A percentile compares a stretch with the other conserved stretches of the same genome.
Conservation (phyloP, 1,140 invertebrate species). For the Drosophila littoralis region DNA sequence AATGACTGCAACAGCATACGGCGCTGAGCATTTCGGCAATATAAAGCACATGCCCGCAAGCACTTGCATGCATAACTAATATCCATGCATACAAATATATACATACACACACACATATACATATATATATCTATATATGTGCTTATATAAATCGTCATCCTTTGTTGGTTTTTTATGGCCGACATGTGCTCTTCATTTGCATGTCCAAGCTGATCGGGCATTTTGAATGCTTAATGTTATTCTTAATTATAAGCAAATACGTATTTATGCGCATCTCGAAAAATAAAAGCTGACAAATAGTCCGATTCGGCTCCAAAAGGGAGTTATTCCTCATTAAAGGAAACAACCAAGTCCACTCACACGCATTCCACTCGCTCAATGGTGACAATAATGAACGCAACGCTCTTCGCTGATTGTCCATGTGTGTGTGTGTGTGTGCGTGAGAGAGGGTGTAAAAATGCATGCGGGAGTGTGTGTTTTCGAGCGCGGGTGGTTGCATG, state of each 20-base stretch:
- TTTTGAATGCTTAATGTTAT: constrained; percentile 32
- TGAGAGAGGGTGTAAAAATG: background rate
- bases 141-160: constrained; percentile 17
- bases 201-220: constrained; percentile 31
- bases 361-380: constrained; percentile 8
- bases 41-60: background rate
- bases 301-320: background rate
- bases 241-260: constrained; percentile 45
- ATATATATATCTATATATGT: background rate
- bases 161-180: constrained; percentile 37
- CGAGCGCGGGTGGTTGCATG: constrained; percentile 3
- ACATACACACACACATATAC: background rate
- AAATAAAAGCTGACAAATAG: constrained; percentile 41
- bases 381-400: constrained; percentile 5
- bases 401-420: background rate
- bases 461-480: background rate
- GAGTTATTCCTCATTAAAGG: constrained; percentile 12
- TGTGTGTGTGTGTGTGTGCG: background rate
- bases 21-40: constrained; percentile 13
- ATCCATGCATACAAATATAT: background rate
- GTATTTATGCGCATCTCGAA: constrained; percentile 33
- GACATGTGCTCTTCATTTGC: constrained; percentile 54
- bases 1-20: constrained; percentile 45
- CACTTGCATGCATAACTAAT: constrained; percentile 8
- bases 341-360: constrained; percentile 18